A percentile compares a stretch with the other conserved stretches of the same genome.
phyloP scores from a whole-genome alignment of 2,113 vertebrate genomes.

The Ellobius talpinus region DNA sequence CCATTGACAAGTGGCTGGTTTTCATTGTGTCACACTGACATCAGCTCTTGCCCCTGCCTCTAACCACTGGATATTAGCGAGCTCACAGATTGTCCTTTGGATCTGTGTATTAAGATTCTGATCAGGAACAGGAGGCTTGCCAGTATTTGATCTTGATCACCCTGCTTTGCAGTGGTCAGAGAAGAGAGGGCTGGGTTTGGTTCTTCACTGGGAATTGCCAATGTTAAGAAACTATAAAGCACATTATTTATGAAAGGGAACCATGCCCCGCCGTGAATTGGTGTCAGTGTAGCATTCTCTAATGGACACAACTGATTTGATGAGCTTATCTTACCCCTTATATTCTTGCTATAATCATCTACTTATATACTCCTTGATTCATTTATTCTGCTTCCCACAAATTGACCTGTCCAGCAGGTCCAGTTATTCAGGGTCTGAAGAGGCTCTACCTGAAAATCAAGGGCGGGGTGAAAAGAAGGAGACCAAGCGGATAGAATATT shows the following conservation, averaged over 20 bases:
- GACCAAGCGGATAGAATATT: too few species aligned
- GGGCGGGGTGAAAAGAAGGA: too few species aligned
- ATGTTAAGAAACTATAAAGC: constrained; percentile 28
- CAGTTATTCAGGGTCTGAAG: too few species aligned
- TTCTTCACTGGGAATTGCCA: not conserved
- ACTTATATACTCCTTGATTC: not conserved
- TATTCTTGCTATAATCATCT: constrained; percentile 48
- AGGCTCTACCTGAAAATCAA: too few species aligned
- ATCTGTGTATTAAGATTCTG: constrained; percentile 36
- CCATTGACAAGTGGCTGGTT: constrained; percentile 44
- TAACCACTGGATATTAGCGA: constrained; percentile 18
- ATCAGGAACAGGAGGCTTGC: constrained; percentile 23
- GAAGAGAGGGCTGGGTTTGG: not conserved
- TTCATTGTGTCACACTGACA: not conserved
- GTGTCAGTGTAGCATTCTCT: constrained; percentile 39
- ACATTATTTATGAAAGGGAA: constrained; percentile 53
- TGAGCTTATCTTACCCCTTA: not conserved
- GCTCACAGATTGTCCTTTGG: constrained; percentile 34
- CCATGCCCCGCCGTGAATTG: constrained; percentile 27
- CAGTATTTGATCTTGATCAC: not conserved
- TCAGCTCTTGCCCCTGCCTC: constrained; percentile 26
- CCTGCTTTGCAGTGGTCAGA: constrained; percentile 36
- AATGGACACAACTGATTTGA: not conserved
- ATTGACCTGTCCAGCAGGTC: too few species aligned
- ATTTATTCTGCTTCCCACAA: not conserved